Conservation (phyloP, 1,140 invertebrate genomes). For the Conus ventricosus region DNA sequence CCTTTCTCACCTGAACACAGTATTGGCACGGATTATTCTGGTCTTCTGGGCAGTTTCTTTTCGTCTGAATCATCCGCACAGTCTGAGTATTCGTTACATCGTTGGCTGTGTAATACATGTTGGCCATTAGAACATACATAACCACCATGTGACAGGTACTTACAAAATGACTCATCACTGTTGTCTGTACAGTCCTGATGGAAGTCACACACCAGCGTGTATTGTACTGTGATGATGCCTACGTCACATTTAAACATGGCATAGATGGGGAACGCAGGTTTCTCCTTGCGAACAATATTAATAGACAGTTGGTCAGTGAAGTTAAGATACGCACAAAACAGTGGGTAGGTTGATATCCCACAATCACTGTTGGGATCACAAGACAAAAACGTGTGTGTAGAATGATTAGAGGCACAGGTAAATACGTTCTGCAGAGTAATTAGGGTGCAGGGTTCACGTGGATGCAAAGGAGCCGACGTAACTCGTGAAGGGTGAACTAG, state of each 20-base stretch:
- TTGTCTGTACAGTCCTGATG: not conserved
- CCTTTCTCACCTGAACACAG: not conserved
- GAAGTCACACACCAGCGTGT: conserved; percentile 20
- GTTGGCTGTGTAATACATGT: not conserved
- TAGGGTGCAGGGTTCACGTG: not conserved
- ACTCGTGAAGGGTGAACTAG: too few species aligned
- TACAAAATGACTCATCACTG: conserved; percentile 3
- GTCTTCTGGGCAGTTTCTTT: not conserved
- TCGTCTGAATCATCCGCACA: conserved; percentile 17
- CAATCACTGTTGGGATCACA: not conserved
- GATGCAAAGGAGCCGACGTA: not conserved
- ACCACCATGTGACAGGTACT: not conserved
- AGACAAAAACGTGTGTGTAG: not conserved
- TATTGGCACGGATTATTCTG: not conserved
- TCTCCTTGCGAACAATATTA: not conserved
- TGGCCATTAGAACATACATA: conserved; percentile 6
- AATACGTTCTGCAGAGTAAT: not conserved
- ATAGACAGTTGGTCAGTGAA: too few species aligned
- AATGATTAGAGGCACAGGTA: not conserved
- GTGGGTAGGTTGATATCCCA: not conserved
- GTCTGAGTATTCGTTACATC: not conserved
- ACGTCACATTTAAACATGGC: conserved; percentile 11
- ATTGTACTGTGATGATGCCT: not conserved
- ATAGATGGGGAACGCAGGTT: too few species aligned
- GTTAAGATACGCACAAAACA: not conserved